Evolutionary conservation across 2,797 vertebrate genomes (phyloP), one percentile per base, ranked within the genome.

Genomic region (Eremophila alpestris): DNA sequence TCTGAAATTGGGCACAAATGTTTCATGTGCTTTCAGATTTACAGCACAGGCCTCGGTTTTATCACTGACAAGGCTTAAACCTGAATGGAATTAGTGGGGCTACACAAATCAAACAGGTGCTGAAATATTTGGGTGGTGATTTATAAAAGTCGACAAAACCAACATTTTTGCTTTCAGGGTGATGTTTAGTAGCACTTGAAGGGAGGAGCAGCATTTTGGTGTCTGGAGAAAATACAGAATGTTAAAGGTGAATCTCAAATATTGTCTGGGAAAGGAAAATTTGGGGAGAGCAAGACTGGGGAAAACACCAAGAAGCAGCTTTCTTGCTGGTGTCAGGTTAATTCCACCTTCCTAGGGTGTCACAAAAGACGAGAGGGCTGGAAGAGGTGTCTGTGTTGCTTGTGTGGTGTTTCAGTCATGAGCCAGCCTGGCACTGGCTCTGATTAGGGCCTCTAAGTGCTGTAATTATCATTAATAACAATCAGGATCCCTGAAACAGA

Each of bases 401-500:
- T 26, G 13, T 9, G 15, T 3, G 46, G 41, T 20, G 29, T 68
- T 81, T 60, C 38, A 80, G 34, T 1, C 46, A 40, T 77, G 58
- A 89, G 30, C 43, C 34, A 62, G 30, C 77, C 70, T 45, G 54
- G n/a, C 1, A 0, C 76, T 64, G 46, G 21, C 8, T 78, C 83
- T 88, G 69, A 91, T 90, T 83, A 91, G 85, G 73, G 54, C 38
- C 29, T 52, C 7, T 56, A 70, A 91, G 30, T 71, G 88, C 80
- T 89, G 77, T 65, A 90, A 83, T 90, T 88, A 78, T 71, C 65
- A 64, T 86, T 83, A 94, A 71, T 43, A 90, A 86, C 54, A 75
- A 86, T 68, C 88, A 94, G 56, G n/a, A 73, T 62, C 63, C 27
- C 48, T 3, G 6, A 88, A 87, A 75, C 0, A 2, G 59, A 46